Conservation (phyloP, 2,113 vertebrate genomes). For the Corythornis madagascariensis region DNA sequence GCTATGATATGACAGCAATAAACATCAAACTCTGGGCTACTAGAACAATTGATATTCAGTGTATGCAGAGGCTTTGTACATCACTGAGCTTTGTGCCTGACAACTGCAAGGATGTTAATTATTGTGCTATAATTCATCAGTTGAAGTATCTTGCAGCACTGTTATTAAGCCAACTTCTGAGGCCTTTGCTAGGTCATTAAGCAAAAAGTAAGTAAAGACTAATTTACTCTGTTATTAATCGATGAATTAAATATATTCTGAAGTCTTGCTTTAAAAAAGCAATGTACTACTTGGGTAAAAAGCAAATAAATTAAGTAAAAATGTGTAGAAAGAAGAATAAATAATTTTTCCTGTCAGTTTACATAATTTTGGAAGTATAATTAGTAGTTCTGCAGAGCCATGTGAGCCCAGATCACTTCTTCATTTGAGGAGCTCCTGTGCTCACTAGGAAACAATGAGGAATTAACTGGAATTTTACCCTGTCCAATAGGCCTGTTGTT, state of each 20-base stretch:
- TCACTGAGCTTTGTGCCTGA: conserved; percentile 42
- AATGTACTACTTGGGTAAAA: background rate
- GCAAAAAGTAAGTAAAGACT: conserved; percentile 25
- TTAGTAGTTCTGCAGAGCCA: background rate
- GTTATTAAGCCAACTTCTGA: conserved; percentile 2
- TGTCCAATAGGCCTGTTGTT: background rate
- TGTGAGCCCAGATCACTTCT: background rate
- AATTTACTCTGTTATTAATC: background rate
- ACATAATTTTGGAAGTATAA: background rate
- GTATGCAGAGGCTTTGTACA: conserved; percentile 18
- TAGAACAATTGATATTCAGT: conserved; percentile 7
- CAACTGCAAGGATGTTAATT: conserved; percentile 56
- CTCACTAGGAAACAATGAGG: background rate
- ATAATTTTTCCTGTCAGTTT: background rate
- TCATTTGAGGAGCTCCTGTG: background rate
- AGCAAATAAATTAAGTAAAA: background rate
- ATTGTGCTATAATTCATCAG: conserved; percentile 50
- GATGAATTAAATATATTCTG: background rate
- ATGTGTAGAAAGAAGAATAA: background rate
- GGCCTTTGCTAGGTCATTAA: conserved; percentile 48
- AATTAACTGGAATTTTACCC: background rate
- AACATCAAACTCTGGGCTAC: background rate
- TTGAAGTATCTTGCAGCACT: conserved; percentile 34
- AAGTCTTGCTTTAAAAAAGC: background rate
- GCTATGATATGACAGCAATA: background rate